Base-by-base conservation (phyloP, 2,888 invertebrate genomes). In the Rhyacophila evoluta region DNA sequence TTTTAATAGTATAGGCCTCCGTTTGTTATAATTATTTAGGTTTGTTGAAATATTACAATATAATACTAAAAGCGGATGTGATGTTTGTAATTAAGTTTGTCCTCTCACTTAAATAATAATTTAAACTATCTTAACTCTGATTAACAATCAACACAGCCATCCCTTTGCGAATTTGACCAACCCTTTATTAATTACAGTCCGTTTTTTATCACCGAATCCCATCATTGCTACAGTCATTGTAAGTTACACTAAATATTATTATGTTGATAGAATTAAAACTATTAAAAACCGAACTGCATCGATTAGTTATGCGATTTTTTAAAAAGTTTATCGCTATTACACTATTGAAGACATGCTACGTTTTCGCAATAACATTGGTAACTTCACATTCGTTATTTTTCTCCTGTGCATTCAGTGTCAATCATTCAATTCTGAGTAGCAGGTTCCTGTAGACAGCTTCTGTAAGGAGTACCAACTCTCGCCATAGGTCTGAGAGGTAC, bases 361-460 rank as follows among this genome's bases (percentile, higher is more conserved):
- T 55, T 25, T 55, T 19, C 19, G 55, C 55, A 25, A 55, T 25
- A 8, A 19, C 19, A 55, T 55, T 55, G 55, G 19, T 6, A 55
- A 55, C 55, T 55, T 25, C 25, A 19, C 55, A 55, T 19, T 55
- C 19, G 10, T 55, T 55, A 10, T 2, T 10, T 55, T 1, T 55
- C 15, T 55, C 15, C 19, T 55, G 55, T 19, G 55, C 19, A 10
- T 8, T 55, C 19, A 55, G 15, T 55, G 55, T 55, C 55, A 55
- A 55, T 55, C 55, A 55, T 55, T 55, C 55, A 55, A 55, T 55
- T 55, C 25, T 55, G 55, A 55, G 55, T 12, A 55, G 55, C 19
- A 55, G 55, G 19, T 55, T 55, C 25, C 55, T 55, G 10, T 55
- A 55, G 8, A 55, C 8, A 2, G 55, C 55, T 55, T 55, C 55